These are phyloP conservation scores for Ariopsis seemanni DNA, from an alignment of 2,113 vertebrate genomes.

Conservation along the genomic window DNA sequence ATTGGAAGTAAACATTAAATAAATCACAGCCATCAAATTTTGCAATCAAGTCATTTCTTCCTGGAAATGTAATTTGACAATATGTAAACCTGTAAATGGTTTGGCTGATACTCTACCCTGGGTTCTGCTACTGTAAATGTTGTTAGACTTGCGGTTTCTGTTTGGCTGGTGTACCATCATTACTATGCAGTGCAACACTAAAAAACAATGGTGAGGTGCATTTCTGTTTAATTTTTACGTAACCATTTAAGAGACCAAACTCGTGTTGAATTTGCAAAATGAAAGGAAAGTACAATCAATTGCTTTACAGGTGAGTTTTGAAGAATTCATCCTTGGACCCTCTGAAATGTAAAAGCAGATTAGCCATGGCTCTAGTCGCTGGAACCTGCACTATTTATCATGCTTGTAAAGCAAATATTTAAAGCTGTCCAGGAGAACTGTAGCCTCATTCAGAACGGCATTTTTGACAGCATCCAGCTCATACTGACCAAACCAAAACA, in stretches of 20 bases:
- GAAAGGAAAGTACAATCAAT: not conserved
- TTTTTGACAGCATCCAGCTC: slow-evolving; percentile 51
- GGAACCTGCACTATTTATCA: slow-evolving; percentile 38
- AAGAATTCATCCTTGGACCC: not conserved
- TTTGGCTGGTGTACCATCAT: not conserved
- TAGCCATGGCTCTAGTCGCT: slow-evolving; percentile 7
- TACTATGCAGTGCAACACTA: not conserved
- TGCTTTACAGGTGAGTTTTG: slow-evolving; percentile 1
- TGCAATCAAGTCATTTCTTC: not conserved
- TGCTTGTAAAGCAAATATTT: slow-evolving; percentile 38
- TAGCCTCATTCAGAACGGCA: slow-evolving; percentile 34
- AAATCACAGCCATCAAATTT: not conserved
- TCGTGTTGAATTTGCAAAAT: not conserved
- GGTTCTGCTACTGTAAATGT: not conserved
- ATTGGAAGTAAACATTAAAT: slow-evolving; percentile 25
- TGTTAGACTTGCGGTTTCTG: not conserved
- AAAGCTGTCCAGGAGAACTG: slow-evolving; percentile 35
- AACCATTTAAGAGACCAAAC: not conserved
- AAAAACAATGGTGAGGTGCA: not conserved
- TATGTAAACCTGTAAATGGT: not conserved
- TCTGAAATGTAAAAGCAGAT: slow-evolving; percentile 10
- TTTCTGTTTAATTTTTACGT: not conserved
- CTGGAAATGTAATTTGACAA: not conserved
- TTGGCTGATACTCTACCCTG: not conserved
- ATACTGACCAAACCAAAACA: slow-evolving; percentile 57